Conservation (phyloP, 2,113 vertebrate species). For the Dromaius novaehollandiae region DNA sequence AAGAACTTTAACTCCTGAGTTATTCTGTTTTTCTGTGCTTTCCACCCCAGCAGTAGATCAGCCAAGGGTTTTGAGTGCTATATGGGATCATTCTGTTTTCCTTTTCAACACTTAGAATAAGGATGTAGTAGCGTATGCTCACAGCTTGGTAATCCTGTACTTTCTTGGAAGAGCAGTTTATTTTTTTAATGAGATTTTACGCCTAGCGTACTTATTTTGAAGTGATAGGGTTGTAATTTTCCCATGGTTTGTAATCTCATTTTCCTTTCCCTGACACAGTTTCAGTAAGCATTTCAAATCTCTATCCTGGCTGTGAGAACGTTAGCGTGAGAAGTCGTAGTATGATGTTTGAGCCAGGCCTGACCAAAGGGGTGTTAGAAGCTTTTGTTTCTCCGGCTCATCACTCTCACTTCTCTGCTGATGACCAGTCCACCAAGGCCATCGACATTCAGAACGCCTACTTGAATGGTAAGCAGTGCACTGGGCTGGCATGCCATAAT, state of each 20-base stretch:
- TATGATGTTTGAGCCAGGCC: constrained; percentile 99
- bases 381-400: constrained; percentile 86
- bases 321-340: constrained; percentile 96
- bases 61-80: not conserved
- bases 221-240: constrained; percentile 12
- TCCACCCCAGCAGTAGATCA: accelerated
- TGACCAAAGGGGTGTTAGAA: constrained; percentile 95
- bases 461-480: constrained; percentile 81
- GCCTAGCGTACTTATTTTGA: not conserved
- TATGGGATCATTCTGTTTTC: not conserved
- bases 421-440: constrained; percentile 89
- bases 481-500: not conserved
- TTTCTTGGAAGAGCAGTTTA: not conserved
- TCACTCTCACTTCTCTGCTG: constrained; percentile 77
- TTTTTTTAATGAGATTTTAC: not conserved
- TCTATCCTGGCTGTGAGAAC: constrained; percentile 97
- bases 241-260: constrained; percentile 41
- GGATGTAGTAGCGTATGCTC: not conserved
- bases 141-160: not conserved
- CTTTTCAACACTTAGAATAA: not conserved
- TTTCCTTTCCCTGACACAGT: constrained; percentile 74
- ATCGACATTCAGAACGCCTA: constrained; percentile 89
- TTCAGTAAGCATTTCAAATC: constrained; percentile 93
- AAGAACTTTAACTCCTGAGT: not conserved
- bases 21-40: not conserved